Percentiles rank a stretch among this genome's conserved stretches.
phyloP scores from a whole-genome alignment of 1,140 invertebrate species.

The Antheraea pernyi region DNA sequence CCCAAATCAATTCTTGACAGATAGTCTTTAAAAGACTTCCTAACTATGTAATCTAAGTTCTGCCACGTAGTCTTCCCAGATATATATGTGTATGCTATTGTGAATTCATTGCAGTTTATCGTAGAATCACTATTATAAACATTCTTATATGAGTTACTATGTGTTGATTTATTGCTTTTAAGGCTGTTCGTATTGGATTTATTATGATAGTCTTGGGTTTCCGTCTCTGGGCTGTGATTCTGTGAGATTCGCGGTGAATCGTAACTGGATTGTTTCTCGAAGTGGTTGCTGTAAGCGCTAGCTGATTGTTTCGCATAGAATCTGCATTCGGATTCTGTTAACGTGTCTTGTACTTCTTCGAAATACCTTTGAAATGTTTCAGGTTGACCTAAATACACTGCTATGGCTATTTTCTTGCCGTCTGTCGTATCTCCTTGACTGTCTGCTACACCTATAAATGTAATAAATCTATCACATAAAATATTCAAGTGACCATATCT shows the following conservation, averaged over 20 bases:
- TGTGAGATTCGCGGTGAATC: slow-evolving; percentile 76
- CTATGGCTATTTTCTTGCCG: slow-evolving; percentile 91
- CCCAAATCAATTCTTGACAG: slow-evolving; percentile 95
- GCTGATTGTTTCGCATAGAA: slow-evolving; percentile 76
- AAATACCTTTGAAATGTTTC: slow-evolving; percentile 87
- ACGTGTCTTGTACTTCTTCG: slow-evolving; percentile 81
- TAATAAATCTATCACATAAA: not conserved
- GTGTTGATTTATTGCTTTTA: slow-evolving; percentile 80
- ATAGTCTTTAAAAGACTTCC: slow-evolving; percentile 97
- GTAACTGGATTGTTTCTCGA: slow-evolving; percentile 79
- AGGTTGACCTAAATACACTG: slow-evolving; percentile 90
- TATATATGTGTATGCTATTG: slow-evolving; percentile 93
- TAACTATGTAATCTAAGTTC: slow-evolving; percentile 93
- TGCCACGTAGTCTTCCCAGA: slow-evolving; percentile 97
- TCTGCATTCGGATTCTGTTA: slow-evolving; percentile 79
- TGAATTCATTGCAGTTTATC: slow-evolving; percentile 81
- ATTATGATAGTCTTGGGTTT: slow-evolving; percentile 72
- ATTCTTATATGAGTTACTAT: slow-evolving; percentile 78
- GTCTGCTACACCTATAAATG: slow-evolving; percentile 76
- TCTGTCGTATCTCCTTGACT: slow-evolving; percentile 88
- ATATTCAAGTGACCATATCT: no score
- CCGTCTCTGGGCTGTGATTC: slow-evolving; percentile 74
- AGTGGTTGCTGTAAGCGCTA: slow-evolving; percentile 66
- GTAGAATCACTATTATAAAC: slow-evolving; percentile 78
- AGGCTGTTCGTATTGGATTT: slow-evolving; percentile 78